These are phyloP conservation scores for Morpho achilles DNA, from an alignment of 2,888 invertebrate species.

Conservation along the genomic window DNA sequence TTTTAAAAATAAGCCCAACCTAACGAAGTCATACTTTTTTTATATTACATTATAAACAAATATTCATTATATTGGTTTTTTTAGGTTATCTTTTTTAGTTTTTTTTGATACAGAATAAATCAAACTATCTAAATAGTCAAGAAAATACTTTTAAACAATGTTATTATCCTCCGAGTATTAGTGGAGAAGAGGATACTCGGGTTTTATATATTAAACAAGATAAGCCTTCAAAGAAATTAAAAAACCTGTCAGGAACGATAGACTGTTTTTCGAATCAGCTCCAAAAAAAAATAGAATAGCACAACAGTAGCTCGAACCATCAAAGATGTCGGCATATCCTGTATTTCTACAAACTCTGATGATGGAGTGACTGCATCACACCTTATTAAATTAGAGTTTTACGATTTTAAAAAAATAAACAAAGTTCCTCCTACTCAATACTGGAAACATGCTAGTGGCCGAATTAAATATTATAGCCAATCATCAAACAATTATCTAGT, in stretches of 20 bases:
- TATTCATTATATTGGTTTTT: no score
- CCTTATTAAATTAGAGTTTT: slow-evolving; percentile 7
- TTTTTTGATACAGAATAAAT: no score
- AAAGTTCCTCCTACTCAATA: slow-evolving; percentile 3
- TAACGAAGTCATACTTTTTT: no score
- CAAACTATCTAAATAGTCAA: no score
- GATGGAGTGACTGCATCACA: not conserved
- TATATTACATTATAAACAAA: no score
- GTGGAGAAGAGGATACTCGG: no score
- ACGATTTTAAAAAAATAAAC: slow-evolving; percentile 2
- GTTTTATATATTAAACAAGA: no score
- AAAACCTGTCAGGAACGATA: not conserved
- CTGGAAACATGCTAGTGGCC: slow-evolving; percentile 3
- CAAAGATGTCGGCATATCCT: not conserved
- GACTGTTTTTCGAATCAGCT: not conserved
- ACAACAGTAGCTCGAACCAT: not conserved
- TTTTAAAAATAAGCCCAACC: no score
- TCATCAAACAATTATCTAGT: not conserved
- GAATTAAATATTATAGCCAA: slow-evolving; percentile 7
- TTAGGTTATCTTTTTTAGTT: no score
- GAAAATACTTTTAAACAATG: no score
- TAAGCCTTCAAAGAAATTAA: not conserved
- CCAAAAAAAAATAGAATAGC: not conserved
- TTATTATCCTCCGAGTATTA: no score
- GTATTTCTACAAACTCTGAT: slow-evolving; percentile 3